Percentiles rank a stretch among this genome's conserved stretches.
These are phyloP conservation scores for Aepyceros melampus DNA, from an alignment of 2,113 vertebrate genomes.

Conservation along the genomic window DNA sequence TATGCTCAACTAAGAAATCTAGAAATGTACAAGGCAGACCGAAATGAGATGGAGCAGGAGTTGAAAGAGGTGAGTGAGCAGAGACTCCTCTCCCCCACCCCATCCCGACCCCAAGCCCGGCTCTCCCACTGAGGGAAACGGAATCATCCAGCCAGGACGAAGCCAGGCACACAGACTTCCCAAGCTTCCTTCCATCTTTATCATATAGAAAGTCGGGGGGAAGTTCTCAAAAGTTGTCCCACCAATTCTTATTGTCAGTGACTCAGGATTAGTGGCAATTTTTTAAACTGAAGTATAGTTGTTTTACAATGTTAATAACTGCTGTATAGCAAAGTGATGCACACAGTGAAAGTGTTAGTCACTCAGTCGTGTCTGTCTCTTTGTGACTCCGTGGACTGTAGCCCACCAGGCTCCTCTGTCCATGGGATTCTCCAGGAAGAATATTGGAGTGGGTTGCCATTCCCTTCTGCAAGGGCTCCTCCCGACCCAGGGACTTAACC, in stretches of 20 bases:
- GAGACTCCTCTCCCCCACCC: too few species aligned
- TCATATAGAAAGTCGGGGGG: neutral
- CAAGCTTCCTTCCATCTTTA: neutral
- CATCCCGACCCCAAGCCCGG: fast-evolving
- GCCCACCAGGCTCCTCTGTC: neutral
- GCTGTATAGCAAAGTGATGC: neutral
- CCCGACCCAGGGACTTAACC: neutral
- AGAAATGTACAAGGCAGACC: conserved; percentile 65
- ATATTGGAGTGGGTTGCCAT: neutral
- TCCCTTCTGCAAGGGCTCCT: neutral
- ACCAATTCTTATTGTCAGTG: neutral
- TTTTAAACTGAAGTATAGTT: neutral
- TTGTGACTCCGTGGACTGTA: neutral
- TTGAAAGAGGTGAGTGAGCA: conserved; percentile 59
- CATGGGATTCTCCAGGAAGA: neutral
- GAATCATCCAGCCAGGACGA: neutral
- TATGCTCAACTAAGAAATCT: conserved; percentile 26
- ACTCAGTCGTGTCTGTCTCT: neutral
- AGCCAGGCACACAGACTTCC: neutral
- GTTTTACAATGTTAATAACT: neutral
- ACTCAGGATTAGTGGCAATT: neutral
- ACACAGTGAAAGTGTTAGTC: neutral
- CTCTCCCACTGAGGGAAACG: neutral
- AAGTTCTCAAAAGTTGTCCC: neutral
- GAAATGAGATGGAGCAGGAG: conserved; percentile 48